Conservation (phyloP, 2,113 vertebrate species). For the Pelusios castaneus region DNA sequence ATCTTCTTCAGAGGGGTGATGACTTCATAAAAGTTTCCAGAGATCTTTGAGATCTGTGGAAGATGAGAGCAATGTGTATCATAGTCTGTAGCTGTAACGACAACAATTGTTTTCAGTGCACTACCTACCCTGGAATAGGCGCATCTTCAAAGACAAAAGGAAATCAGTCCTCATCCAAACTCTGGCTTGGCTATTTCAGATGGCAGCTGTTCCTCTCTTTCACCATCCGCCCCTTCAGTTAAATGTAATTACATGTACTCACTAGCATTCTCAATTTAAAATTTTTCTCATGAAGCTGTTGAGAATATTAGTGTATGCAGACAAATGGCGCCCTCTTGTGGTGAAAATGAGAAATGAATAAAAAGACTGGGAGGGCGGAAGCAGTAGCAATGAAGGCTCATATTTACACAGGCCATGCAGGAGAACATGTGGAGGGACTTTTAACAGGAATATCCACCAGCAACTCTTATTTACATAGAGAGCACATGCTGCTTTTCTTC, state of each 20-base stretch:
- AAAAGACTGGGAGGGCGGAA: background rate
- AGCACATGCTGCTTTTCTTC: background rate
- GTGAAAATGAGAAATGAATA: background rate
- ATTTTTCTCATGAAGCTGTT: fast-evolving
- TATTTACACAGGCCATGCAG: background rate
- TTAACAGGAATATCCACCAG: background rate
- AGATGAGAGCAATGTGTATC: background rate
- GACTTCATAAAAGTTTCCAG: background rate
- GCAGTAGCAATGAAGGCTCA: background rate
- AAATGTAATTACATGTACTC: too few relatives aligned
- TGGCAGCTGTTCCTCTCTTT: background rate
- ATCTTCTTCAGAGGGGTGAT: background rate
- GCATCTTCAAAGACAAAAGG: background rate
- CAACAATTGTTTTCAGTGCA: background rate
- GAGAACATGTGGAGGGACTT: background rate
- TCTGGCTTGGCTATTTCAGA: fast-evolving
- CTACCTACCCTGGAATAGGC: background rate
- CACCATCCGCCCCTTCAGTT: fast-evolving
- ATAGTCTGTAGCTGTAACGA: background rate
- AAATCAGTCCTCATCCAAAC: background rate
- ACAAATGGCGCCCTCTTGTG: constrained; percentile 3
- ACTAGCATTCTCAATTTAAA: background rate
- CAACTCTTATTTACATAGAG: background rate
- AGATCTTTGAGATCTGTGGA: background rate
- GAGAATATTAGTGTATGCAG: background rate